Percentiles rank a stretch among this genome's conserved stretches.
phyloP scores from a whole-genome alignment of 2,113 vertebrate genomes.

The Pampusana beccarii region DNA sequence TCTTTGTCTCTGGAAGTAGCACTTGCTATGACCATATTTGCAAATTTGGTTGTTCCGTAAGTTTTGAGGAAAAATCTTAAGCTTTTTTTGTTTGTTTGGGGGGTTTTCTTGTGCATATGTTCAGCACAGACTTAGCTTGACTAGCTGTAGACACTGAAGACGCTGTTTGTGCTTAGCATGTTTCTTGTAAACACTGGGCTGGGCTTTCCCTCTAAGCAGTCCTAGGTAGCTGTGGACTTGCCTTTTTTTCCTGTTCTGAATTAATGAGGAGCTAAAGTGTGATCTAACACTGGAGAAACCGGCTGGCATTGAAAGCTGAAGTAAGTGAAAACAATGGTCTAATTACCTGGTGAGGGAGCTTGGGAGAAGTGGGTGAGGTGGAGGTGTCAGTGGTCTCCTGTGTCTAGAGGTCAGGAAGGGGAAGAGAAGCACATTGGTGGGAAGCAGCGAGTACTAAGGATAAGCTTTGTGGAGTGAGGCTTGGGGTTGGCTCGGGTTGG shows the following conservation, averaged over 20 bases:
- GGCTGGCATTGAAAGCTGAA: conserved; percentile 1
- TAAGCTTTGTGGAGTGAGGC: neutral
- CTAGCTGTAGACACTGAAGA: neutral
- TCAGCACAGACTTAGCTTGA: neutral
- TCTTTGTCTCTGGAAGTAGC: neutral
- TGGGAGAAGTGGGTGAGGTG: neutral
- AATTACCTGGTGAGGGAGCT: conserved; percentile 45
- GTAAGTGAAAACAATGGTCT: conserved; percentile 23
- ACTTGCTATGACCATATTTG: neutral
- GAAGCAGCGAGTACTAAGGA: neutral
- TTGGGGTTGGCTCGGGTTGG: rapidly evolving
- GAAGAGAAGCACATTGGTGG: neutral
- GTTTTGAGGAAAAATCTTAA: neutral
- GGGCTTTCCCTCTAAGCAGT: neutral
- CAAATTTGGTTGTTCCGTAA: neutral
- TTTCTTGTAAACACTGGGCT: neutral
- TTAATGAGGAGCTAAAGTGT: conserved; percentile 50
- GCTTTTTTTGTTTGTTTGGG: neutral
- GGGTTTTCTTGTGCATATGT: neutral
- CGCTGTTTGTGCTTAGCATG: neutral
- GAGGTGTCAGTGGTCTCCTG: conserved; percentile 11
- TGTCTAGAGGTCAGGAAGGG: neutral
- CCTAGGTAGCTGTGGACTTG: neutral
- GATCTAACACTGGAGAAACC: conserved; percentile 50
- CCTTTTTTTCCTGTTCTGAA: neutral